phyloP scores from a whole-genome alignment of 2,888 invertebrate species.

The Icerya purchasi region DNA sequence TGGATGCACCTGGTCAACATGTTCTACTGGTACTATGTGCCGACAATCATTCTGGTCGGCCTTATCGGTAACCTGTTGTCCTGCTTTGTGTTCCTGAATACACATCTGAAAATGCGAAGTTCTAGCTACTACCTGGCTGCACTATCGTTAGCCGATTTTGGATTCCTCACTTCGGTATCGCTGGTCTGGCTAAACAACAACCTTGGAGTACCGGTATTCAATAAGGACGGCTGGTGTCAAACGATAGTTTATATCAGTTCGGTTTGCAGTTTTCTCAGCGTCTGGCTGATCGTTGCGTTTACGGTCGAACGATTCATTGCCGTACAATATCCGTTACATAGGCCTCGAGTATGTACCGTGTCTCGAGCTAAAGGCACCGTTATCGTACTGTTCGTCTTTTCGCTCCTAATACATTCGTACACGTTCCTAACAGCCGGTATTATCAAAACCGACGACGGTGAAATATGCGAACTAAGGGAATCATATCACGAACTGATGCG shows the following conservation, averaged over 20 bases:
- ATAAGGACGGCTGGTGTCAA: constrained; percentile 36
- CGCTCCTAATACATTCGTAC: constrained; percentile 28
- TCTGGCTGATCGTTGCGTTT: constrained; percentile 46
- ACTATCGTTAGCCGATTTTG: constrained; percentile 36
- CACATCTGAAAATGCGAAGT: constrained; percentile 36
- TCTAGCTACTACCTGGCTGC: constrained; percentile 42
- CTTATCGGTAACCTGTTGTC: constrained; percentile 33
- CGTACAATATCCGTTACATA: constrained; percentile 36
- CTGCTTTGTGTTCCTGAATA: constrained; percentile 36
- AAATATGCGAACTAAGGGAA: constrained; percentile 29
- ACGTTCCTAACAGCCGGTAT: constrained; percentile 29
- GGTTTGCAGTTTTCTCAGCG: constrained; percentile 39
- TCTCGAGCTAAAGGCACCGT: constrained; percentile 35
- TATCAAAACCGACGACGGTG: constrained; percentile 21
- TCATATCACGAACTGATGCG: constrained; percentile 31
- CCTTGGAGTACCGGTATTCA: constrained; percentile 25
- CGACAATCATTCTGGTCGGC: constrained; percentile 35
- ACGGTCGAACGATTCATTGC: constrained; percentile 46
- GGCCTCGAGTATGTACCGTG: constrained; percentile 38
- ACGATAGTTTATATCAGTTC: constrained; percentile 30
- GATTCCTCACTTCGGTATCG: constrained; percentile 33
- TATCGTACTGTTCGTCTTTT: constrained; percentile 26
- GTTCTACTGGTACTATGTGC: constrained; percentile 35
- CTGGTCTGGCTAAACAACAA: constrained; percentile 32
- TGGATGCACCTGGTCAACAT: constrained; percentile 26